phyloP scores from a whole-genome alignment of 2,113 vertebrate genomes.

The Aviceda subcristata region DNA sequence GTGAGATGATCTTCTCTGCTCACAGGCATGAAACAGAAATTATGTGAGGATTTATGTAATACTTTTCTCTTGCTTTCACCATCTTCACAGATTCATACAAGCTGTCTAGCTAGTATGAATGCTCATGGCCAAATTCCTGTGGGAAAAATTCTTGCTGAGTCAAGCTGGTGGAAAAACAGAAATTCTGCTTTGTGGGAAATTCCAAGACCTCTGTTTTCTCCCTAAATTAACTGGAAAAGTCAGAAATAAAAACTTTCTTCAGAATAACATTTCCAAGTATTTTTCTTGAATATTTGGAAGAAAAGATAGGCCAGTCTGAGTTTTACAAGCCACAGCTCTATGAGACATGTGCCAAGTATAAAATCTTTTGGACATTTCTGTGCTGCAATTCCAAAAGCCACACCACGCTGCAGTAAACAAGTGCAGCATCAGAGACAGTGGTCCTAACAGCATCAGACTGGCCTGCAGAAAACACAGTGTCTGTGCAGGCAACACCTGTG shows the following conservation, averaged over 20 bases:
- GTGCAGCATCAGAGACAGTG: neutral
- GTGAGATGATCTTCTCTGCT: neutral
- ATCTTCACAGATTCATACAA: neutral
- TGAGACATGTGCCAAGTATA: neutral
- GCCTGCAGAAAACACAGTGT: neutral
- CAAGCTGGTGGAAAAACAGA: slow-evolving; percentile 25
- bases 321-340: neutral
- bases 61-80: neutral
- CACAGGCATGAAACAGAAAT: neutral
- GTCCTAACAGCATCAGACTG: neutral
- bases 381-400: neutral
- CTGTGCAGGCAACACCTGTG: neutral
- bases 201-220: slow-evolving; percentile 37
- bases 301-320: neutral
- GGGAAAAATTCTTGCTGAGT: slow-evolving; percentile 51
- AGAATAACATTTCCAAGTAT: neutral
- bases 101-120: neutral
- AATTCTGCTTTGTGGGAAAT: slow-evolving; percentile 29
- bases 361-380: neutral
- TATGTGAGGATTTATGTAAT: neutral
- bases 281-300: slow-evolving; percentile 5
- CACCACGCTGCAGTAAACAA: neutral
- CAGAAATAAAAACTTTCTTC: neutral
- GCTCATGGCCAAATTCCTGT: slow-evolving; percentile 36
- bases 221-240: neutral